Percentiles rank a stretch among this genome's conserved stretches.
phyloP scores from a whole-genome alignment of 2,797 vertebrate genomes.

The Hybognathus amarus region DNA sequence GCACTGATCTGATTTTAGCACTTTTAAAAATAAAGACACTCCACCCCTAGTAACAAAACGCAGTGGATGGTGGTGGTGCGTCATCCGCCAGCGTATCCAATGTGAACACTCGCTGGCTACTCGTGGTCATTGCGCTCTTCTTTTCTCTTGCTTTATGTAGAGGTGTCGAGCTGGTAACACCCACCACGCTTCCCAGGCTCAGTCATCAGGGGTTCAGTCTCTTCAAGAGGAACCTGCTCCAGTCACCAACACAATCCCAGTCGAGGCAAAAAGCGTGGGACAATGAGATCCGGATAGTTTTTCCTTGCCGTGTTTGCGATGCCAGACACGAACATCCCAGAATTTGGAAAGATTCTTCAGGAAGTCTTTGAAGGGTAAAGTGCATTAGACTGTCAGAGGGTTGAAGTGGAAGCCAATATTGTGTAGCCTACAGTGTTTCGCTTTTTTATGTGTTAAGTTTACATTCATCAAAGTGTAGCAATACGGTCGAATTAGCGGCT shows the following conservation, averaged over 20 bases:
- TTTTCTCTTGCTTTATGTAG: slow-evolving; percentile 64
- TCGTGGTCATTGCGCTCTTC: slow-evolving; percentile 47
- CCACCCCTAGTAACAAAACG: slow-evolving; percentile 49
- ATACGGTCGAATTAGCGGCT: background rate
- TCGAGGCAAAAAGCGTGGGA: slow-evolving; percentile 14
- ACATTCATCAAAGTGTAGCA: background rate
- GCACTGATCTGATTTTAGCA: slow-evolving; percentile 49
- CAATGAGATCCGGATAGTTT: slow-evolving; percentile 41
- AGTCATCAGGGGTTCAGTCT: slow-evolving; percentile 84
- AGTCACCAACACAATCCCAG: slow-evolving; percentile 82
- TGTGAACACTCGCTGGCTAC: slow-evolving; percentile 48
- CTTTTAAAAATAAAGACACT: slow-evolving; percentile 48
- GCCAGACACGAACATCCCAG: slow-evolving; percentile 22
- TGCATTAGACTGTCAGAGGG: background rate
- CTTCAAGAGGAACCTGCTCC: slow-evolving; percentile 82
- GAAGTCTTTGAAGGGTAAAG: background rate
- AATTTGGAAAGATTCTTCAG: background rate
- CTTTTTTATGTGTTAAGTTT: background rate
- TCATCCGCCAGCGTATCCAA: slow-evolving; percentile 57
- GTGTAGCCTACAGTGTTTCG: background rate
- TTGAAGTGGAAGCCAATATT: background rate
- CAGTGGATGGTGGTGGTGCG: slow-evolving; percentile 33
- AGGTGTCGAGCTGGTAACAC: slow-evolving; percentile 81
- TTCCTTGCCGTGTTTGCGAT: slow-evolving; percentile 8
- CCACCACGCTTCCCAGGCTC: slow-evolving; percentile 82